Evolutionary conservation across 2,113 vertebrate species (phyloP).

Genomic region (Tetrao urogallus): DNA sequence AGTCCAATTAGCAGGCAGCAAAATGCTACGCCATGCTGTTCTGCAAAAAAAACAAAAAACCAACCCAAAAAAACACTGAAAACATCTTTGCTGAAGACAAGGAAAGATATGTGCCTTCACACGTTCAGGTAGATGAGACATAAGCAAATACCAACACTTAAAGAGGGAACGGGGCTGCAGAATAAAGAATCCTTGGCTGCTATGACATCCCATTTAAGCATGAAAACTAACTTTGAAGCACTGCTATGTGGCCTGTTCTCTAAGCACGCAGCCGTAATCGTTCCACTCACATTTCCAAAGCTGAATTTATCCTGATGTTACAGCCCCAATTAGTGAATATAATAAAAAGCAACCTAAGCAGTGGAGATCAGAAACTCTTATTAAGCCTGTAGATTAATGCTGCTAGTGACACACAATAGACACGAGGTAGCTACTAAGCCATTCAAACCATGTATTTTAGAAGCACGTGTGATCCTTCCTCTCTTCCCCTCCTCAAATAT

Average conservation of each 20-base stretch:
- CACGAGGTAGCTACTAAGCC: not conserved
- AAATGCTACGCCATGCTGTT: not conserved
- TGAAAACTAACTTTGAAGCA: not conserved
- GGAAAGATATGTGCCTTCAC: fast-evolving
- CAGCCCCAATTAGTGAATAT: not conserved
- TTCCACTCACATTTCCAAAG: not conserved
- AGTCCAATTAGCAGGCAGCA: not conserved
- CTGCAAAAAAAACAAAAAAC: not conserved
- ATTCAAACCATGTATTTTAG: not conserved
- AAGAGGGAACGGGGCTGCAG: not conserved
- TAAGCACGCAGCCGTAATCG: not conserved
- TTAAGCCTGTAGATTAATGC: not conserved
- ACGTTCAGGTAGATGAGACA: not conserved
- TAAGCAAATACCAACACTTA: not conserved
- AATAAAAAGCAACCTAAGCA: not conserved
- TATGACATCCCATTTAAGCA: fast-evolving
- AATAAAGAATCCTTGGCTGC: not conserved
- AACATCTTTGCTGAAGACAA: not conserved
- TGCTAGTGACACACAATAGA: not conserved
- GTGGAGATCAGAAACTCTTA: not conserved
- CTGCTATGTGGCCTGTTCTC: not conserved
- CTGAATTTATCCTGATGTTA: not conserved
- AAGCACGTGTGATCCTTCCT: not conserved
- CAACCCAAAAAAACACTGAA: not conserved
- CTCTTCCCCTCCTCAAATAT: slow-evolving; percentile 52